Percentiles rank a stretch among this genome's conserved stretches.
Conservation (phyloP, 2,888 invertebrate species). For the Willowsia nigromaculata region DNA sequence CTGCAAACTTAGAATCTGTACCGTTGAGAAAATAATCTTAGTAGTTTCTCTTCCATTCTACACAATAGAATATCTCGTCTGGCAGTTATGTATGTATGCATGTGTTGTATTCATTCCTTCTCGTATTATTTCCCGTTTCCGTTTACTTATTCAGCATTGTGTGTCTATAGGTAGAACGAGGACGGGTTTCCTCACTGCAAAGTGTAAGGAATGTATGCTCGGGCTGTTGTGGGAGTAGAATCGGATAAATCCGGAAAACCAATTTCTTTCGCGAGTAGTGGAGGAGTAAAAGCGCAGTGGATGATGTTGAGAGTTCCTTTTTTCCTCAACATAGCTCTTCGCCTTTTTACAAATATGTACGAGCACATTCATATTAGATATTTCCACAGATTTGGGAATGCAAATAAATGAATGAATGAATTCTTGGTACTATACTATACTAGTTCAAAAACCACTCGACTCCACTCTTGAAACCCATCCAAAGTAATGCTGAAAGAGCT, state of each 20-base stretch:
- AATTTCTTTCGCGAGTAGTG: constrained; percentile 13
- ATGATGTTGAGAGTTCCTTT: not conserved
- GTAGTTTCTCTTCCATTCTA: too few species aligned
- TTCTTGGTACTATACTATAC: not conserved
- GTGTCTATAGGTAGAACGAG: too few species aligned
- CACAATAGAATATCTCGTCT: too few species aligned
- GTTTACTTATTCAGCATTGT: not conserved
- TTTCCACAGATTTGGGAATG: not conserved
- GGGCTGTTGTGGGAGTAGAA: constrained; percentile 8
- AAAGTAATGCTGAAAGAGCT: not conserved
- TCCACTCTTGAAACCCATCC: not conserved
- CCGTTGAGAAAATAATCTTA: too few species aligned
- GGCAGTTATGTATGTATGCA: not conserved
- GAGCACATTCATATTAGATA: not conserved
- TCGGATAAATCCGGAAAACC: constrained; percentile 45
- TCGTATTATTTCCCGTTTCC: not conserved
- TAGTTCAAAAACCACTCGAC: not conserved
- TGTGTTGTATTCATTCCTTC: not conserved
- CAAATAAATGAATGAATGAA: constrained; percentile 9
- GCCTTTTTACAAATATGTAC: too few species aligned
- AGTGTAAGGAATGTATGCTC: not conserved
- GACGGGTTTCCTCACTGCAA: too few species aligned
- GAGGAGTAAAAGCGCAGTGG: not conserved
- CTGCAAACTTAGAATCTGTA: not conserved
- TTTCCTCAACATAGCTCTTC: not conserved